phyloP scores from a whole-genome alignment of 2,113 vertebrate species.

The Pontoporia blainvillei region DNA sequence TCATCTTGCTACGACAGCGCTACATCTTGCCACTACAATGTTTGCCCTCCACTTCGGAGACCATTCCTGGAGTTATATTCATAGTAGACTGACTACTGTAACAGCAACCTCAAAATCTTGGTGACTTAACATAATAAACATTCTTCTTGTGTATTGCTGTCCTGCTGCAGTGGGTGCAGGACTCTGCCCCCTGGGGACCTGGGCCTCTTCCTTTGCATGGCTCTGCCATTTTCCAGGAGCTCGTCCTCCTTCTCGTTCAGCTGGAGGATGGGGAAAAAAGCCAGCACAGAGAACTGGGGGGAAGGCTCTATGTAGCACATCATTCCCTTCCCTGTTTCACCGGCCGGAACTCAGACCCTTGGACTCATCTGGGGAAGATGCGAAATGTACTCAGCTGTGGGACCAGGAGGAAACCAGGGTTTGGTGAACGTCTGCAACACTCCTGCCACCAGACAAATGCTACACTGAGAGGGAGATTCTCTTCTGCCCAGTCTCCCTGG shows the following conservation, averaged over 20 bases:
- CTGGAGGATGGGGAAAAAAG: neutral
- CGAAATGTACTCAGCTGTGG: neutral
- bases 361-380: neutral
- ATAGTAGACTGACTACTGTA: neutral
- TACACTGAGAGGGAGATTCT: neutral
- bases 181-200: neutral
- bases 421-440: neutral
- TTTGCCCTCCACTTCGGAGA: neutral
- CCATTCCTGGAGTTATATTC: neutral
- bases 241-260: neutral
- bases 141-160: neutral
- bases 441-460: neutral
- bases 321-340: neutral
- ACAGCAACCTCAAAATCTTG: neutral
- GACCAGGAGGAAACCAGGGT: neutral
- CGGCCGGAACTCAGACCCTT: neutral
- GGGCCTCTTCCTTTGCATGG: neutral
- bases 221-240: neutral
- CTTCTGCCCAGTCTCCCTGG: neutral
- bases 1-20: neutral
- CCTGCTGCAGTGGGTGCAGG: neutral
- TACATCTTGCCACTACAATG: neutral
- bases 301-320: neutral
- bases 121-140: neutral
- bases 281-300: neutral